Evolutionary conservation across 2,113 vertebrate species (phyloP), one percentile per base, ranked within the genome.

Genomic region (Malaclemys terrapin): DNA sequence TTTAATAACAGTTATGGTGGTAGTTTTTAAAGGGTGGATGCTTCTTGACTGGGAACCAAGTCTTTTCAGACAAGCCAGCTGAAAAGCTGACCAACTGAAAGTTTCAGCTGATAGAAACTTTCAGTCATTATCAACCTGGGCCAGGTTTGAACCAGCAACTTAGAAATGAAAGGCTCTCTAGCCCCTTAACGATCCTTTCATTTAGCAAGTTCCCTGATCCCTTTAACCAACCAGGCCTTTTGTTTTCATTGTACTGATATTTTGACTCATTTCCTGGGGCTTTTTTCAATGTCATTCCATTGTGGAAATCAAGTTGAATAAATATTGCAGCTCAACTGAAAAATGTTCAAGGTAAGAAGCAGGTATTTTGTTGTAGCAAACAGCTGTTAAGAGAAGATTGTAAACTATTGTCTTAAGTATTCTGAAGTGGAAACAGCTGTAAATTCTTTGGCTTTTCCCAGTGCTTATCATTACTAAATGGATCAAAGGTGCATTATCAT

Each of bases 401-500:
- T 78, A 78, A 78, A 45, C 72, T 47, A 5, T 8, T 35, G 25
- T 20, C 13, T 54, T 54, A 75, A 12, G 24, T 50, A 49, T 52
- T 20, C 10, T 0, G 3, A n/a, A 88, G 10, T 65, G 54, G 53
- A 20, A 88, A 72, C 19, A 5, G n/a, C 3, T 87, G 42, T 89
- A 88, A 95, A 93, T 93, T 85, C 84, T 87, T 69, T 17, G 12
- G 7, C 53, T 87, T 84, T 84, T 81, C 59, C 38, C 2, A 5
- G 10, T 57, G 49, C 53, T 59, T 45, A 4, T 59, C 53, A 12
- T 79, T 49, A 75, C 1, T 1, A 54, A 92, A 35, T 31, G 65
- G 91, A 59, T 62, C 88, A 91, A 95, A 95, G 87, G 84, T 95
- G 75, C 59, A 56, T 80, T 93, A 35, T 76, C 10, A 0, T 79